Evolutionary conservation across 2,113 vertebrate species (phyloP).

Genomic region (Nannospalax galili): DNA sequence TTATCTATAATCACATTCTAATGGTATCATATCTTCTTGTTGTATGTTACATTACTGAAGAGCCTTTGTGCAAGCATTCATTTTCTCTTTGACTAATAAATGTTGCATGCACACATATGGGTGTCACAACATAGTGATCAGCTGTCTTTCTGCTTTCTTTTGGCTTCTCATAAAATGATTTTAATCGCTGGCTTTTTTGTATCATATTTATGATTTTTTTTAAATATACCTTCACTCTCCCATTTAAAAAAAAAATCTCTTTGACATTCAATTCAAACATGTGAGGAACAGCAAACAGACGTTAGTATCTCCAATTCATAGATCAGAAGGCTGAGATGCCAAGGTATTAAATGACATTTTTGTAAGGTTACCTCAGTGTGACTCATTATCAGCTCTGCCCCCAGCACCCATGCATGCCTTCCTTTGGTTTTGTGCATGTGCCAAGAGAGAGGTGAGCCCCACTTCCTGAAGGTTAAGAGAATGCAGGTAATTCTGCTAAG

Average conservation of each 20-base stretch:
- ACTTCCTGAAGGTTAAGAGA: neutral
- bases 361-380: neutral
- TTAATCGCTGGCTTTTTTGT: conserved; percentile 45
- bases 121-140: conserved; percentile 9
- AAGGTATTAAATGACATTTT: neutral
- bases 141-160: conserved; percentile 25
- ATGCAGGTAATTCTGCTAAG: neutral
- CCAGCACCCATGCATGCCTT: neutral
- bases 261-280: neutral
- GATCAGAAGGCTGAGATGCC: neutral
- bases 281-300: neutral
- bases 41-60: conserved; percentile 33
- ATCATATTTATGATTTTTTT: conserved; percentile 38
- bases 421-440: neutral
- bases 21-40: neutral
- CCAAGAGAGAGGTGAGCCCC: neutral
- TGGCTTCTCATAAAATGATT: conserved; percentile 54
- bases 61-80: conserved; percentile 10
- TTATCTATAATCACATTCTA: conserved; percentile 6
- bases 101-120: neutral
- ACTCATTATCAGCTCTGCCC: neutral
- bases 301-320: neutral
- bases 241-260: neutral
- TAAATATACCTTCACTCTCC: neutral
- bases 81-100: conserved; percentile 48